Conservation (phyloP, 2,797 vertebrate species). For the Trichosurus vulpecula region DNA sequence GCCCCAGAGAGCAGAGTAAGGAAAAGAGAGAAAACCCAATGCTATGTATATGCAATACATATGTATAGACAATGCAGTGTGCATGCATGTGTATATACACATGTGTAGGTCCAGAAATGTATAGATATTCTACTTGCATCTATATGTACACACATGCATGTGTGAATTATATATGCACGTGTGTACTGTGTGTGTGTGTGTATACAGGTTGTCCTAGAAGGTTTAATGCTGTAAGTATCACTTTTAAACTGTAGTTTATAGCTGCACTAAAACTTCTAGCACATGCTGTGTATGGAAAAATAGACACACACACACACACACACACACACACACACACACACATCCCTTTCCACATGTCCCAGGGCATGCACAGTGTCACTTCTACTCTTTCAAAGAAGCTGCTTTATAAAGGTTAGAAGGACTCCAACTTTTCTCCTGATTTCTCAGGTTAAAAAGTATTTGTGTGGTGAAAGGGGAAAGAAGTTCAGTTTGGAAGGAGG, state of each 20-base stretch:
- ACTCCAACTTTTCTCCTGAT: neutral
- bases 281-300: neutral
- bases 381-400: neutral
- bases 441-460: neutral
- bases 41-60: neutral
- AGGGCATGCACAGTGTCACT: neutral
- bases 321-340: neutral
- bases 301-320: neutral
- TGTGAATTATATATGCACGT: neutral
- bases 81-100: neutral
- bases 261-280: neutral
- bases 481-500: neutral
- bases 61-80: neutral
- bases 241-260: neutral
- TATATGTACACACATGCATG: neutral
- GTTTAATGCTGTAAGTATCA: neutral
- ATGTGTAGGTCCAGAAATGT: neutral
- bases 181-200: neutral
- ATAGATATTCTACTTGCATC: neutral
- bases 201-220: neutral
- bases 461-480: neutral
- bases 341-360: neutral
- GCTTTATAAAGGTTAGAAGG: constrained; percentile 11
- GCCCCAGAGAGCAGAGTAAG: neutral
- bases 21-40: neutral